Conservation (phyloP, 2,888 invertebrate genomes). For the Polymixis lichenea region DNA sequence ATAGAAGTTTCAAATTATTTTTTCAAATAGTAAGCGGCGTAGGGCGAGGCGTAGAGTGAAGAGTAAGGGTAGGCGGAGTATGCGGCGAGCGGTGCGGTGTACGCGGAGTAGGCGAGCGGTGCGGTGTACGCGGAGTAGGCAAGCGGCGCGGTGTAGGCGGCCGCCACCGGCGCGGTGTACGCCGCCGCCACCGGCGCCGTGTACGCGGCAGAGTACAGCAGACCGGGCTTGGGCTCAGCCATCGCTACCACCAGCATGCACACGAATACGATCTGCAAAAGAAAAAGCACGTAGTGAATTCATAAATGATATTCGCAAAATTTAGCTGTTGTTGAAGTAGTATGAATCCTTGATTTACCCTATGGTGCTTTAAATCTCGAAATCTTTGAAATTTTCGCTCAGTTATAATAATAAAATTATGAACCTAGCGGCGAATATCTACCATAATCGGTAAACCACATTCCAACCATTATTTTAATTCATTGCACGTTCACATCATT, state of each 20-base stretch:
- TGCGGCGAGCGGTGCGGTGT: conserved; percentile 77
- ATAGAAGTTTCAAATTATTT: conserved; percentile 47
- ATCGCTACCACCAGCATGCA: conserved; percentile 87
- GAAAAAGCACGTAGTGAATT: conserved; percentile 24
- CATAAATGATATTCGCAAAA: neutral
- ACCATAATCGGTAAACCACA: neutral
- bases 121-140: conserved; percentile 77
- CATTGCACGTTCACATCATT: conserved; percentile 2
- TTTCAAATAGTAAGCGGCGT: conserved; percentile 74
- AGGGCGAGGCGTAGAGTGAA: conserved; percentile 75
- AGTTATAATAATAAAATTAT: neutral
- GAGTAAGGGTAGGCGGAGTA: conserved; percentile 80
- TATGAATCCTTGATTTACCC: neutral
- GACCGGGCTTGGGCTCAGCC: conserved; percentile 76
- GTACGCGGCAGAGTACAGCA: conserved; percentile 76
- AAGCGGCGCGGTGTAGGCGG: conserved; percentile 75
- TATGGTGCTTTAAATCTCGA: neutral
- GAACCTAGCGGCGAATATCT: neutral
- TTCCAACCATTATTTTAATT: neutral
- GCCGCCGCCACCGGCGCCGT: conserved; percentile 76
- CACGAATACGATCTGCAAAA: conserved; percentile 84
- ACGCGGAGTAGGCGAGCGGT: conserved; percentile 72
- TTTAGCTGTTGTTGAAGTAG: neutral
- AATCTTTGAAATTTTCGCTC: neutral
- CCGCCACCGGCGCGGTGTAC: conserved; percentile 72